phyloP scores from a whole-genome alignment of 2,888 invertebrate genomes.

The Mesodorylaimus sp. region DNA sequence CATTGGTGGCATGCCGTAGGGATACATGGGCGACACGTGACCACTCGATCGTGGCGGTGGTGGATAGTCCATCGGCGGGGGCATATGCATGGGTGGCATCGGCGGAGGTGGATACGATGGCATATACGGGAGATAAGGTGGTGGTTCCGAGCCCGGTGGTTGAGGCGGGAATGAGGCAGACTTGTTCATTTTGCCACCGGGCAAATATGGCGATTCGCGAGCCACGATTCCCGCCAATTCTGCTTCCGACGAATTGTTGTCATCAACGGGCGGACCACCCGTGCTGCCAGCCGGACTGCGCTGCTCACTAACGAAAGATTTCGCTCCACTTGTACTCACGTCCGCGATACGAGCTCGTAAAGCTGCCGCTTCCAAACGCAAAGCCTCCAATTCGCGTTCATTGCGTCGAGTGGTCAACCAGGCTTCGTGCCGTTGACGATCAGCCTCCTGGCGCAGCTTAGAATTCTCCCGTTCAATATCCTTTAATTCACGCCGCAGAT shows the following conservation, averaged over 20 bases:
- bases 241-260: conserved; percentile 7
- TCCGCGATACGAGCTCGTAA: not conserved
- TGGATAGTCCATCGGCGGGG: too few relatives aligned
- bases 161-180: too few relatives aligned
- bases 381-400: conserved; percentile 2
- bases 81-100: too few relatives aligned
- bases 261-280: not conserved
- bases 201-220: too few relatives aligned
- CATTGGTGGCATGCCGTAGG: too few relatives aligned
- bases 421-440: not conserved
- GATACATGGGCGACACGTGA: too few relatives aligned
- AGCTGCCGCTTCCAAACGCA: not conserved
- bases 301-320: too few relatives aligned
- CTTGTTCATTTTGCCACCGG: too few relatives aligned
- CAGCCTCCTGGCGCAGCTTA: not conserved
- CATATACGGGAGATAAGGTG: too few relatives aligned
- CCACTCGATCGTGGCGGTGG: too few relatives aligned
- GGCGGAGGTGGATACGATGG: too few relatives aligned
- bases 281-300: not conserved
- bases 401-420: not conserved
- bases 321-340: not conserved
- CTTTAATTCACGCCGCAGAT: not conserved
- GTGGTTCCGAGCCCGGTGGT: too few relatives aligned
- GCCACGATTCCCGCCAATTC: conserved; percentile 3
- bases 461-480: not conserved